Evolutionary conservation across 2,888 invertebrate species (phyloP), one percentile per base, ranked within the genome.

Genomic region (Lithophane socia): DNA sequence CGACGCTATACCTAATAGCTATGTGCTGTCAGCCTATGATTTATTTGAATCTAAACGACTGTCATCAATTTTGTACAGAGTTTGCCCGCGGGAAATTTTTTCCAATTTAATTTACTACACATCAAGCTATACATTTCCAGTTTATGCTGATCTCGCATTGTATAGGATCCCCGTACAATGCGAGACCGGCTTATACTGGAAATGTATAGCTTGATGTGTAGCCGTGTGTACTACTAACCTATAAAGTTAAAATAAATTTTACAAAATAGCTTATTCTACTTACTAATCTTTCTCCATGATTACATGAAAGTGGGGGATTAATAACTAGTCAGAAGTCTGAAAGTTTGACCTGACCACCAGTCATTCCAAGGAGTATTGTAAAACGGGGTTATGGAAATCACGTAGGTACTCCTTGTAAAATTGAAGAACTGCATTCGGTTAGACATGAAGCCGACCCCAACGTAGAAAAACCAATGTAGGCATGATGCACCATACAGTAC

Each of bases 41-140:
- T 79, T 71, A 58, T 71, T 79, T 52, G n/a, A 61, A 66, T n/a
- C 44, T 3, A 66, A 52, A 18, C 8, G 10, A 4, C 13, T 74
- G 9, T 21, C 7, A 44, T 24, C 42, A 61, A 52, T 37, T 67
- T 61, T 67, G 24, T 37, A 24, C 44, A 47, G 21, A 3, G 16
- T 49, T 24, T 24, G 18, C 42, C 16, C 21, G 9, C 24, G 24
- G 49, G 9, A 29, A 44, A 16, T 64, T 58, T 77, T 47, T 65
- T 42, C 16, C 21, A 9, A 56, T 8, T 16, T 47, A 12, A 63
- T 63, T 47, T 37, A 52, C 29, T 0, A 29, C 29, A 29, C 29
- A 29, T 29, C 29, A 29, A 29, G 29, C 29, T 29, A 29, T 29
- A 29, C 29, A 29, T 29, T 29, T 29, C 29, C 29, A 29, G 29